Base-by-base conservation (phyloP, 2,888 invertebrate genomes). In the Carcina quercana region DNA sequence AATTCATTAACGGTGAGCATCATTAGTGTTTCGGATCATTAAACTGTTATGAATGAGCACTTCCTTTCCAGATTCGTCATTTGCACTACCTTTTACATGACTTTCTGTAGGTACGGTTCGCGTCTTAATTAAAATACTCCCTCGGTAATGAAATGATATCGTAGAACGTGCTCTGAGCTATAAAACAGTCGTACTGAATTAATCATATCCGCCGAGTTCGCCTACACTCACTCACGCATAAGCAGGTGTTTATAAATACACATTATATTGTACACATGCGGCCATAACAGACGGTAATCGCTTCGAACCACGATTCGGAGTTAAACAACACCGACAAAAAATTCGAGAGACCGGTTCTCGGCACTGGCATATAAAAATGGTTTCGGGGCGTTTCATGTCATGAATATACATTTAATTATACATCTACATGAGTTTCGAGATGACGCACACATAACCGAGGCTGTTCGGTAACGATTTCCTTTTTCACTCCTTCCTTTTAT, bases 331-430 rank as follows among this genome's bases (percentile, higher is more conserved):
- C 53, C 59, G 50, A 69, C 61, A 67, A 70, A 35, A 73, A 75
- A 76, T 66, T 45, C 40, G 42, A 63, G 48, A 65, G 57, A 64
- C 72, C 66, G 67, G 68, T 67, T 71, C 62, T 60, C 59, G 20
- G 31, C 24, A 58, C 58, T 53, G 49, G 42, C 54, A 52, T 59
- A 71, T 68, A 49, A 68, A 71, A 63, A 71, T 69, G 61, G 65
- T 67, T 67, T 60, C 57, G 61, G 59, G 59, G 59, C 64, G 58
- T 58, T 66, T 57, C 64, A 50, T 48, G 53, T 53, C 66, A 68
- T 74, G 69, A 76, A 76, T 76, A 73, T 71, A 73, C 64, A 72
- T 74, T 67, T 64, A 61, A 62, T 65, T 68, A 65, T 61, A 63
- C 52, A 61, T 57, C 44, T 57, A 53, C 51, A 60, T 53, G 49